phyloP scores from a whole-genome alignment of 2,797 vertebrate species.

The Mormyrus proboscirostris region DNA sequence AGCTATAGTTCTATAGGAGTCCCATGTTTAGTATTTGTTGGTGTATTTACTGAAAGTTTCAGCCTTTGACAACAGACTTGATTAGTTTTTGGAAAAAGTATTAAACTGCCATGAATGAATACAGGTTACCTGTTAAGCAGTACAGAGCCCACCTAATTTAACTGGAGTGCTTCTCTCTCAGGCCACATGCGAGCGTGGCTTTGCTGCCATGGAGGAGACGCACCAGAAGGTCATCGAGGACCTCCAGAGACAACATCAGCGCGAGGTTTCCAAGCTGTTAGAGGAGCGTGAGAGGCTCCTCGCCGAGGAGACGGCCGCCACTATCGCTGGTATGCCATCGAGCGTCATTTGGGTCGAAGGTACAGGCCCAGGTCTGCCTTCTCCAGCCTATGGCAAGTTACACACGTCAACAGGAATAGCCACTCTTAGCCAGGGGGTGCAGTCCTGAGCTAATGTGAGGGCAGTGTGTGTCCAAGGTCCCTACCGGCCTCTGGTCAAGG shows the following conservation, averaged over 20 bases:
- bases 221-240: conserved; percentile 94
- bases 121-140: not conserved
- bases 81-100: not conserved
- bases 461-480: not conserved
- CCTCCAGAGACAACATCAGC: conserved; percentile 90
- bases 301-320: conserved; percentile 92
- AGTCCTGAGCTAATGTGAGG: not conserved
- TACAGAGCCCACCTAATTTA: not conserved
- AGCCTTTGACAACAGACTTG: not conserved
- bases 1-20: not conserved
- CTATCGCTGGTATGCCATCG: conserved; percentile 78
- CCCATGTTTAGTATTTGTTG: not conserved
- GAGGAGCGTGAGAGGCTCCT: conserved; percentile 89
- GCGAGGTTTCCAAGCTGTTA: conserved; percentile 87
- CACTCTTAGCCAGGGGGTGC: not conserved
- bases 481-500: not conserved
- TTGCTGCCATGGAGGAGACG: conserved; percentile 94
- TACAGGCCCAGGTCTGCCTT: not conserved
- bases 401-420: not conserved
- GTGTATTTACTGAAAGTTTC: not conserved
- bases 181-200: conserved; percentile 95
- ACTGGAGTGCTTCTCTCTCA: conserved; percentile 39
- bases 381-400: not conserved
- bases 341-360: not conserved
- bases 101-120: not conserved